Percentiles rank a stretch among this genome's conserved stretches.
Conservation (phyloP, 2,797 vertebrate genomes). For the Aotus griseimembra region DNA sequence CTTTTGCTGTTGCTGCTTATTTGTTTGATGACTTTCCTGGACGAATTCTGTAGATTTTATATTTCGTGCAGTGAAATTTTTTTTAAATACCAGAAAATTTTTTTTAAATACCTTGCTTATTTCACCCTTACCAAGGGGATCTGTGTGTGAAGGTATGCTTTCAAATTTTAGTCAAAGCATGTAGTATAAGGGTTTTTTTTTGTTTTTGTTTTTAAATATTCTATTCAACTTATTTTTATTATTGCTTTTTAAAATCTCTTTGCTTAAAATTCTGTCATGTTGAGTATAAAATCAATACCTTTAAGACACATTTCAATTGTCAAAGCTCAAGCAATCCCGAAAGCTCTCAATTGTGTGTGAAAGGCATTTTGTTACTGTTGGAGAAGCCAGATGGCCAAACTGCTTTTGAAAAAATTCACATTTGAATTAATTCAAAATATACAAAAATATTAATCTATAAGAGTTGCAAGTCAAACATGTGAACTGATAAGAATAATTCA, state of each 20-base stretch:
- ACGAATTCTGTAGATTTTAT: neutral
- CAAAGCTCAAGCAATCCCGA: neutral
- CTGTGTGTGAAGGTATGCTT: neutral
- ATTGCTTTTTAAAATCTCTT: neutral
- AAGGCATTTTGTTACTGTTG: neutral
- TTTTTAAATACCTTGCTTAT: neutral
- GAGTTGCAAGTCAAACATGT: neutral
- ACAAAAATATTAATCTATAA: neutral
- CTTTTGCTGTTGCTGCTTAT: neutral
- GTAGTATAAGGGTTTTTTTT: neutral
- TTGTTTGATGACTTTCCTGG: neutral
- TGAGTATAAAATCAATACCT: neutral
- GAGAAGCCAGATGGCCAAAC: neutral
- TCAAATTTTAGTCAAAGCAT: neutral
- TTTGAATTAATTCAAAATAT: neutral
- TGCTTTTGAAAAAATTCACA: conserved; percentile 43
- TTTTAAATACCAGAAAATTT: neutral
- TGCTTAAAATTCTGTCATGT: neutral
- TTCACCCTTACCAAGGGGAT: neutral
- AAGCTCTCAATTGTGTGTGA: neutral
- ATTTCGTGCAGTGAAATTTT: neutral
- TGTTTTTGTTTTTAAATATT: neutral
- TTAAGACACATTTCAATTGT: neutral
- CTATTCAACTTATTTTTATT: neutral
- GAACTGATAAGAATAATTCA: neutral